A percentile compares a stretch with the other conserved stretches of the same genome.
Evolutionary conservation across 2,888 invertebrate species (phyloP).

Genomic region (Lottia gigantea): DNA sequence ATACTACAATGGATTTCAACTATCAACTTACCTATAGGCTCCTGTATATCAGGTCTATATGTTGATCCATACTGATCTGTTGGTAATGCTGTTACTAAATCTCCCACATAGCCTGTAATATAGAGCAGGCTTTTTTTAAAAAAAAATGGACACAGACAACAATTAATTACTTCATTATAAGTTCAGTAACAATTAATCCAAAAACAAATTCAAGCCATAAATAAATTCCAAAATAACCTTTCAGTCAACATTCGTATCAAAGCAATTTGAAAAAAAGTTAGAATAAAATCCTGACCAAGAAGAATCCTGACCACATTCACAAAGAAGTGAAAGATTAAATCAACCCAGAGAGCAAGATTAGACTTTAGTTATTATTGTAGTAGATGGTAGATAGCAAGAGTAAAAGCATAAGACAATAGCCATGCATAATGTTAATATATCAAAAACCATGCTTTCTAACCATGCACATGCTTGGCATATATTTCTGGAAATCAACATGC

Average conservation of each 20-base stretch:
- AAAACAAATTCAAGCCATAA: not conserved
- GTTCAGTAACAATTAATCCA: not conserved
- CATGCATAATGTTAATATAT: too few relatives aligned
- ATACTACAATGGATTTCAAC: too few relatives aligned
- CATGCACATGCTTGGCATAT: too few relatives aligned
- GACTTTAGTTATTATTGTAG: too few relatives aligned
- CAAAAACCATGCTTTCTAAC: too few relatives aligned
- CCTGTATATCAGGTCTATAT: constrained; percentile 78
- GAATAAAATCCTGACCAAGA: not conserved
- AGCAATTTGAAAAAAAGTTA: not conserved
- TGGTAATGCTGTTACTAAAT: constrained; percentile 75
- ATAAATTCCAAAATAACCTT: constrained; percentile 1
- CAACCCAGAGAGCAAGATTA: too few relatives aligned
- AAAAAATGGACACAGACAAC: too few relatives aligned
- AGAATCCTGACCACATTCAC: not conserved
- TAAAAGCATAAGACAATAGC: too few relatives aligned
- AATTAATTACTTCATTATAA: not conserved
- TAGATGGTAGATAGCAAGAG: too few relatives aligned
- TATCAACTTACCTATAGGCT: constrained; percentile 77
- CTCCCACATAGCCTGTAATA: constrained; percentile 47
- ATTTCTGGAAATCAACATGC: too few relatives aligned
- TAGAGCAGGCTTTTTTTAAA: too few relatives aligned
- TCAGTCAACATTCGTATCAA: not conserved
- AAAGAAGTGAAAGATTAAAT: too few relatives aligned
- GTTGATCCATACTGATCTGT: constrained; percentile 80